Percentiles rank a stretch among this genome's conserved stretches.
These are phyloP conservation scores for Eupithecia subfuscata DNA, from an alignment of 2,888 invertebrate species.

Conservation along the genomic window DNA sequence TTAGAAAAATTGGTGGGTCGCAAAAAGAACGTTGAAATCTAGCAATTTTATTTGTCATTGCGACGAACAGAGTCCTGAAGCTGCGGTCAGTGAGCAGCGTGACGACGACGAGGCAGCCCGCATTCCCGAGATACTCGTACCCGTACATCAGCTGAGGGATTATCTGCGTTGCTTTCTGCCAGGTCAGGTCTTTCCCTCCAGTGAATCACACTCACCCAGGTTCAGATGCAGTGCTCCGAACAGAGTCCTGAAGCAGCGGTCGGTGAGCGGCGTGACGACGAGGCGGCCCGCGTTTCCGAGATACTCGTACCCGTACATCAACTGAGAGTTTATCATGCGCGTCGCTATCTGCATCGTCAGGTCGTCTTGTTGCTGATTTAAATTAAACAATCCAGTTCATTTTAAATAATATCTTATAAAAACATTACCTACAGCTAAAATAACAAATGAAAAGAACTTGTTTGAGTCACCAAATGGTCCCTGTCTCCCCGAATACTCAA, in stretches of 20 bases:
- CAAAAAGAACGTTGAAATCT: no score
- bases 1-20: no score
- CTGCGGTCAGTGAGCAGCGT: slow-evolving; percentile 83
- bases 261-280: slow-evolving; percentile 97
- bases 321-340: slow-evolving; percentile 94
- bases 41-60: no score
- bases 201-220: slow-evolving; percentile 82
- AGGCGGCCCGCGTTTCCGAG: slow-evolving; percentile 94
- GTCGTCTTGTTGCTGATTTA: slow-evolving; percentile 78
- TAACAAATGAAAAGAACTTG: neutral
- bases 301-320: slow-evolving; percentile 97
- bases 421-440: neutral
- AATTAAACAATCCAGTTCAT: neutral
- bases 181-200: slow-evolving; percentile 57
- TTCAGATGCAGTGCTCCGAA: slow-evolving; percentile 96
- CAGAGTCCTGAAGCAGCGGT: slow-evolving; percentile 95
- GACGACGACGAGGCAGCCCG: slow-evolving; percentile 91
- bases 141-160: slow-evolving; percentile 93
- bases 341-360: slow-evolving; percentile 85
- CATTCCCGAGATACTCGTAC: slow-evolving; percentile 98
- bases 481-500: no score
- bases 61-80: no score
- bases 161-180: slow-evolving; percentile 89
- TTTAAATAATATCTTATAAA: neutral
- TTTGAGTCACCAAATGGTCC: neutral